Evolutionary conservation across 2,888 invertebrate genomes (phyloP).

Genomic region (Lasioglossum calceatum): DNA sequence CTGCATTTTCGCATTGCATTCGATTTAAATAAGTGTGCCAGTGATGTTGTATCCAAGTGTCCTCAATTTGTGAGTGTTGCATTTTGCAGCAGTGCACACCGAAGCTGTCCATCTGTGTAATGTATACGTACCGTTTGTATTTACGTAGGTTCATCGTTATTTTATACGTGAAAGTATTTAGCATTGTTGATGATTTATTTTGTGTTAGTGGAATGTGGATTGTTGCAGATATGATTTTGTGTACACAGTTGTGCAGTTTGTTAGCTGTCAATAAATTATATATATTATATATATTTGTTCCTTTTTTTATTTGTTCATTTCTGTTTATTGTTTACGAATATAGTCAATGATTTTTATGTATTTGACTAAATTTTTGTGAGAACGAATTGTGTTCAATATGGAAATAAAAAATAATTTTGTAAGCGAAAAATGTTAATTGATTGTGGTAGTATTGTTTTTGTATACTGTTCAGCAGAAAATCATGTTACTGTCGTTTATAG

Average conservation of each 20-base stretch:
- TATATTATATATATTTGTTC: neutral
- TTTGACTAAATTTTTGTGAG: neutral
- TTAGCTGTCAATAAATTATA: neutral
- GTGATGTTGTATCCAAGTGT: slow-evolving; percentile 24
- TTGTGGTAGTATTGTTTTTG: neutral
- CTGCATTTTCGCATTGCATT: slow-evolving; percentile 5
- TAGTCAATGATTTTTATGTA: neutral
- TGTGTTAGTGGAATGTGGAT: neutral
- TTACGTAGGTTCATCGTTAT: neutral
- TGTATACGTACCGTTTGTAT: neutral
- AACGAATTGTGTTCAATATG: neutral
- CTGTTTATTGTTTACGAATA: neutral
- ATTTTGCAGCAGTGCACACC: slow-evolving; percentile 11
- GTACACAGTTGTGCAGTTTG: neutral
- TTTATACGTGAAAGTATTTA: neutral
- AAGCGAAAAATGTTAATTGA: neutral
- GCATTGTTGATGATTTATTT: neutral
- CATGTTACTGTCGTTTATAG: neutral
- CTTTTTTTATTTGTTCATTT: neutral
- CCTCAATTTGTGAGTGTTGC: slow-evolving; percentile 18
- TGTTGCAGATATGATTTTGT: neutral
- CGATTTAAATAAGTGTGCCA: slow-evolving; percentile 10
- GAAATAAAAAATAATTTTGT: neutral
- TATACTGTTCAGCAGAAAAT: neutral
- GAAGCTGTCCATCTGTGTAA: neutral